These are phyloP conservation scores for Idaea dimidiata DNA, from an alignment of 2,888 invertebrate genomes.

Conservation along the genomic window DNA sequence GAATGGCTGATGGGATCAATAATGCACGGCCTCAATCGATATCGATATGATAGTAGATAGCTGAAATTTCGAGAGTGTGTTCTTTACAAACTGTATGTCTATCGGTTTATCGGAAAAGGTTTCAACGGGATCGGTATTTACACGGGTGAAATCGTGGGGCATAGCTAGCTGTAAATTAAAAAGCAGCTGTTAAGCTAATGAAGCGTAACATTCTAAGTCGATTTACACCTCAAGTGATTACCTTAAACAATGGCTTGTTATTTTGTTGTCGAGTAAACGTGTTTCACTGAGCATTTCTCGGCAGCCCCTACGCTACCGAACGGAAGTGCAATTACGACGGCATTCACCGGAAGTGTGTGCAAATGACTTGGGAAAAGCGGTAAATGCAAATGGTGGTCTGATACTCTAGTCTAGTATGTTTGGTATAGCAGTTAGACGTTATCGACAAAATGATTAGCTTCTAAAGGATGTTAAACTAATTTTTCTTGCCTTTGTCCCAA, in stretches of 20 bases:
- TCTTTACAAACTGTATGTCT: too few species aligned
- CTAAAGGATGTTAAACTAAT: background rate
- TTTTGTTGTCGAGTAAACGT: constrained; percentile 18
- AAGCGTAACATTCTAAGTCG: constrained; percentile 26
- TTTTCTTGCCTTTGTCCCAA: too few species aligned
- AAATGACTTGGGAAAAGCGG: constrained; percentile 22
- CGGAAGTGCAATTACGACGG: constrained; percentile 29
- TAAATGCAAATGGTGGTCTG: constrained; percentile 11
- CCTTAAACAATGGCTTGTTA: constrained; percentile 30
- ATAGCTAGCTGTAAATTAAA: background rate
- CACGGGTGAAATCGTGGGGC: too few species aligned
- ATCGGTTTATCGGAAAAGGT: background rate
- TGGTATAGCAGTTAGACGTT: background rate
- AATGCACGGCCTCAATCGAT: too few species aligned
- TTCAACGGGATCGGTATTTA: background rate
- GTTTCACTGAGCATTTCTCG: constrained; percentile 10
- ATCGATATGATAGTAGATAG: too few species aligned
- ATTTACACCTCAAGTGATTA: constrained; percentile 28
- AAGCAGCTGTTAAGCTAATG: constrained; percentile 17
- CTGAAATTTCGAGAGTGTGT: too few species aligned
- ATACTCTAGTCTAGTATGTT: background rate
- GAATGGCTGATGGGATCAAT: too few species aligned
- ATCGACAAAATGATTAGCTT: background rate
- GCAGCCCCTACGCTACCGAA: constrained; percentile 20
- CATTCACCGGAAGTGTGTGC: constrained; percentile 30